A percentile compares a stretch with the other conserved stretches of the same genome.
These are phyloP conservation scores for Spheniscus humboldti DNA, from an alignment of 2,797 vertebrate species.

Conservation along the genomic window DNA sequence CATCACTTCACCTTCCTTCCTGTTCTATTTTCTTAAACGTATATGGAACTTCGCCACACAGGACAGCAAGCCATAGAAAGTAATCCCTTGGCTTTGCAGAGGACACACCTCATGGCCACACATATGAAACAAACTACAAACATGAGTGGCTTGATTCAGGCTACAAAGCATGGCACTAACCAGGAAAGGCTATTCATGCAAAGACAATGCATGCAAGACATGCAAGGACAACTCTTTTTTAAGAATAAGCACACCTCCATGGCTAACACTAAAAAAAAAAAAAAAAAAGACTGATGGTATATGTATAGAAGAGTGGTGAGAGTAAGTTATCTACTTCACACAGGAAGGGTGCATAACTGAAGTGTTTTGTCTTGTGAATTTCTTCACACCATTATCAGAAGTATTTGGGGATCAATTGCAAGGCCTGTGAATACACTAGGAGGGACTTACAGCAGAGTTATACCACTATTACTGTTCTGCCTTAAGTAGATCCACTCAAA, in stretches of 20 bases:
- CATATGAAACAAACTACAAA: background rate
- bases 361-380: background rate
- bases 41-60: background rate
- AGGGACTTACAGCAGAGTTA: background rate
- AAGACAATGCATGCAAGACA: background rate
- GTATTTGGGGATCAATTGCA: background rate
- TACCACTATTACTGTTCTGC: background rate
- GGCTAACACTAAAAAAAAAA: background rate
- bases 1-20: background rate
- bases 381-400: background rate
- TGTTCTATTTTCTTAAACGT: background rate
- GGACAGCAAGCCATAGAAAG: background rate
- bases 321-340: background rate
- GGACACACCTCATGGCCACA: background rate
- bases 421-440: background rate
- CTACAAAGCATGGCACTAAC: background rate
- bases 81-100: background rate
- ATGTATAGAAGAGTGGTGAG: background rate
- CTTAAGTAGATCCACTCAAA: background rate
- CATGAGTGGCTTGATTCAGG: background rate
- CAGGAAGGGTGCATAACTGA: background rate
- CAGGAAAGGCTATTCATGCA: background rate
- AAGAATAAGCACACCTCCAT: background rate
- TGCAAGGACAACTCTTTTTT: background rate
- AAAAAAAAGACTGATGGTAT: rapidly evolving